phyloP scores from a whole-genome alignment of 2,797 vertebrate species.

The Ctenopoma kingsleyae region DNA sequence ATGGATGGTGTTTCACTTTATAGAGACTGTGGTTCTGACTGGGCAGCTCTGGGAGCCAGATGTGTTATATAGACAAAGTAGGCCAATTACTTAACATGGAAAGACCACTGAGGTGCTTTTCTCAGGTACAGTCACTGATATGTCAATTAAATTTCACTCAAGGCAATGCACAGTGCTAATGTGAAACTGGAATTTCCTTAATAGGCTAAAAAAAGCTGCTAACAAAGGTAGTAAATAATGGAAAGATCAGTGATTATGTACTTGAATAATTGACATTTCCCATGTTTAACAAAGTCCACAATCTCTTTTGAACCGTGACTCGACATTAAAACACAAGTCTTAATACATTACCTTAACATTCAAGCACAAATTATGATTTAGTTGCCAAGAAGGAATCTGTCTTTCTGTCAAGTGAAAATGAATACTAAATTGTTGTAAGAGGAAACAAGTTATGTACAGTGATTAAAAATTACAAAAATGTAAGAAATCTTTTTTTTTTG shows the following conservation, averaged over 20 bases:
- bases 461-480: too few relatives aligned
- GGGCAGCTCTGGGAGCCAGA: slow-evolving; percentile 76
- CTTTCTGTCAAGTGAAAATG: too few relatives aligned
- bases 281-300: not conserved
- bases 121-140: slow-evolving; percentile 54
- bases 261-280: too few relatives aligned
- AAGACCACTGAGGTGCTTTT: slow-evolving; percentile 38
- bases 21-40: slow-evolving; percentile 65
- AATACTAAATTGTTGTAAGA: too few relatives aligned
- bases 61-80: slow-evolving; percentile 65
- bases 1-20: slow-evolving; percentile 82
- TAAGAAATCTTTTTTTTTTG: too few relatives aligned
- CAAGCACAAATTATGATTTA: not conserved
- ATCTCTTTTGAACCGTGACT: not conserved
- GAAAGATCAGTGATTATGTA: not conserved
- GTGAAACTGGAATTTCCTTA: not conserved
- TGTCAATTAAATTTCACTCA: slow-evolving; percentile 47
- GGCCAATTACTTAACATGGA: slow-evolving; percentile 69
- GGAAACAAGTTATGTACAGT: too few relatives aligned
- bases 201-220: not conserved
- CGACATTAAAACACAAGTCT: too few relatives aligned
- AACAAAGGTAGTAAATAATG: not conserved
- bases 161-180: not conserved
- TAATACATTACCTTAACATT: not conserved
- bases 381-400: not conserved